phyloP scores from a whole-genome alignment of 2,113 vertebrate genomes.

The Micromys minutus region DNA sequence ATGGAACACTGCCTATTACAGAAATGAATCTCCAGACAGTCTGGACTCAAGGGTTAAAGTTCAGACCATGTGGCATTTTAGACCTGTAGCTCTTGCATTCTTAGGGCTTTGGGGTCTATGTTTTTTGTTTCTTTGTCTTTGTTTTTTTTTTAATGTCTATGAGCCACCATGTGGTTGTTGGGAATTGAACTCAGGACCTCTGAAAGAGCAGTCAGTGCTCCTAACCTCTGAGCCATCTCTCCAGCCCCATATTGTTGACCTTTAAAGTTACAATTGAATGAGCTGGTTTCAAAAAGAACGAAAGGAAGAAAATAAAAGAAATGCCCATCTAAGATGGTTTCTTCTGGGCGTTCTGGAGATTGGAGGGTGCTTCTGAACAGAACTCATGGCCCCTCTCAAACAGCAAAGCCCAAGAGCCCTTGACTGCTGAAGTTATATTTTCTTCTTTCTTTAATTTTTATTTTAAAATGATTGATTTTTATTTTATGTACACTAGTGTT shows the following conservation, averaged over 20 bases:
- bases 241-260: slow-evolving; percentile 58
- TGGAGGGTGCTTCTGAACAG: neutral
- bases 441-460: neutral
- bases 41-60: neutral
- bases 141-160: too few relatives aligned
- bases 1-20: neutral
- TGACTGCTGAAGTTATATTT: too few relatives aligned
- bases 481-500: neutral
- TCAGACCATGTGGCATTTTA: neutral
- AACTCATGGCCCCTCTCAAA: neutral
- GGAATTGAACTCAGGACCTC: too few relatives aligned
- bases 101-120: slow-evolving; percentile 32
- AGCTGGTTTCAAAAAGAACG: slow-evolving; percentile 58
- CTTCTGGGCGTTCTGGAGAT: neutral
- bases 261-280: slow-evolving; percentile 72
- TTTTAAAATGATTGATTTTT: neutral
- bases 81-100: slow-evolving; percentile 5
- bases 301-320: neutral
- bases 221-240: too few relatives aligned
- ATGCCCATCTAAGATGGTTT: neutral
- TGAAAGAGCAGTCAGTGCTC: too few relatives aligned
- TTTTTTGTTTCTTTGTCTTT: too few relatives aligned
- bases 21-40: too few relatives aligned
- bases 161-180: too few relatives aligned
- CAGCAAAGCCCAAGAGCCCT: neutral